phyloP scores from a whole-genome alignment of 2,888 invertebrate species.

The Nomada hirtipes region DNA sequence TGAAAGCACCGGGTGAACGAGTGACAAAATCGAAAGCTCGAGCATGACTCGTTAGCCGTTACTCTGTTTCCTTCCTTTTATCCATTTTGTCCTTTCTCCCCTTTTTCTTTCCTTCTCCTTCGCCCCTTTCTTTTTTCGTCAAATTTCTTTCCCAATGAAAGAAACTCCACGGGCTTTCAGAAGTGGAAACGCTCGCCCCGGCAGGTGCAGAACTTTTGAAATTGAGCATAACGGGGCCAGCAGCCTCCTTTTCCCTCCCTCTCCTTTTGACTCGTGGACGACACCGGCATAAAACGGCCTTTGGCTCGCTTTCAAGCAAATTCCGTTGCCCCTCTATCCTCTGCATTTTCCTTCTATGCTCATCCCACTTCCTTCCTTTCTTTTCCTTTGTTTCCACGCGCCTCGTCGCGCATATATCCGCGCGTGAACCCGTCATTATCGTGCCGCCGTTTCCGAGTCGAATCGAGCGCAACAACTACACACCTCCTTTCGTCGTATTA shows the following conservation, averaged over 20 bases:
- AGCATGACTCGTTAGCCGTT: slow-evolving; percentile 30
- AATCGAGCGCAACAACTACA: slow-evolving; percentile 36
- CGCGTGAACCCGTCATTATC: slow-evolving; percentile 39
- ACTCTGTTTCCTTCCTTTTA: neutral
- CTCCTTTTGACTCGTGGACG: slow-evolving; percentile 29
- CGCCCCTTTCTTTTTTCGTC: slow-evolving; percentile 9
- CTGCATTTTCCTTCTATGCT: neutral
- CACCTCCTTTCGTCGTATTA: slow-evolving; percentile 26
- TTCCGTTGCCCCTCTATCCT: slow-evolving; percentile 1
- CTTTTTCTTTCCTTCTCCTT: slow-evolving; percentile 18
- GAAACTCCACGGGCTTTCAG: slow-evolving; percentile 41
- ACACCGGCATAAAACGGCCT: slow-evolving; percentile 52
- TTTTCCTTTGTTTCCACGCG: slow-evolving; percentile 34
- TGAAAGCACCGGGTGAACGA: too few species aligned
- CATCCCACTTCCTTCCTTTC: neutral
- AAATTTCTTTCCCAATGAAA: slow-evolving; percentile 49
- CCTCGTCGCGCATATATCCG: neutral
- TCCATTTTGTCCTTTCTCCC: neutral
- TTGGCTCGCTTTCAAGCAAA: slow-evolving; percentile 57
- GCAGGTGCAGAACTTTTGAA: slow-evolving; percentile 57
- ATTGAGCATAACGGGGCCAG: slow-evolving; percentile 52
- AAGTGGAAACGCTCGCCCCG: slow-evolving; percentile 39
- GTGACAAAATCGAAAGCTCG: neutral
- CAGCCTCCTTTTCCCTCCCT: slow-evolving; percentile 17
- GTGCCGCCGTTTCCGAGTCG: slow-evolving; percentile 30